These are phyloP conservation scores for Parazoanthus darwini DNA, from an alignment of 92 coral and sea anemone genomes.

Conservation along the genomic window DNA sequence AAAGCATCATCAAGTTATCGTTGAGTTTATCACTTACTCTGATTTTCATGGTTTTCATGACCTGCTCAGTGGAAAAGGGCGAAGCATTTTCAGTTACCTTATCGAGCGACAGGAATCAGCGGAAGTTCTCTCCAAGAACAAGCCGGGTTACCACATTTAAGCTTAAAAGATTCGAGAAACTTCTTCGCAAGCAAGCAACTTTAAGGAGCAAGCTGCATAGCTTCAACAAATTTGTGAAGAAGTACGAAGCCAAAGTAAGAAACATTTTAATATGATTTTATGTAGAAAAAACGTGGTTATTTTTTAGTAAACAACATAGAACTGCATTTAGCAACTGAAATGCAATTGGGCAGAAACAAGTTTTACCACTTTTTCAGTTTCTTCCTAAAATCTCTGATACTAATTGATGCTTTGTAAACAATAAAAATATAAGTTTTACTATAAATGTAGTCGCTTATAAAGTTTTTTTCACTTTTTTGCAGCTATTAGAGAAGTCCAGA, in stretches of 20 bases:
- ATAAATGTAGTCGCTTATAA: not conserved
- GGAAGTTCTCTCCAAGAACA: not conserved
- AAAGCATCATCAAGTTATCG: not conserved
- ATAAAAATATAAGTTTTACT: not conserved
- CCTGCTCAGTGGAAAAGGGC: constrained; percentile 1
- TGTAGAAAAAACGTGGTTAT: not conserved
- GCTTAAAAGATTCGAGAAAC: not conserved
- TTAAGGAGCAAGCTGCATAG: constrained; percentile 11
- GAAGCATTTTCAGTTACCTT: not conserved
- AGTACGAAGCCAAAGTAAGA: constrained; percentile 34
- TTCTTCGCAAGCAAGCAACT: not conserved
- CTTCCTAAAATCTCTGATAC: no score
- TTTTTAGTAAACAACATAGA: not conserved
- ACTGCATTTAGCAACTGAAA: not conserved
- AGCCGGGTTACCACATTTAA: not conserved
- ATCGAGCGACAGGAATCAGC: not conserved
- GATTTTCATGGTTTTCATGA: not conserved
- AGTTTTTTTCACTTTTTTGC: not conserved
- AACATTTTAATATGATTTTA: not conserved
- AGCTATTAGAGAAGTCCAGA: not conserved
- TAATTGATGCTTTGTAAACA: not conserved
- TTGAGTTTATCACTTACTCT: not conserved
- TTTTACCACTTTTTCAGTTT: no score
- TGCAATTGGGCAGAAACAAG: not conserved
- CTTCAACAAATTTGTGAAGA: constrained; percentile 25